These are phyloP conservation scores for Bungarus multicinctus DNA, from an alignment of 2,113 vertebrate genomes.

Conservation along the genomic window DNA sequence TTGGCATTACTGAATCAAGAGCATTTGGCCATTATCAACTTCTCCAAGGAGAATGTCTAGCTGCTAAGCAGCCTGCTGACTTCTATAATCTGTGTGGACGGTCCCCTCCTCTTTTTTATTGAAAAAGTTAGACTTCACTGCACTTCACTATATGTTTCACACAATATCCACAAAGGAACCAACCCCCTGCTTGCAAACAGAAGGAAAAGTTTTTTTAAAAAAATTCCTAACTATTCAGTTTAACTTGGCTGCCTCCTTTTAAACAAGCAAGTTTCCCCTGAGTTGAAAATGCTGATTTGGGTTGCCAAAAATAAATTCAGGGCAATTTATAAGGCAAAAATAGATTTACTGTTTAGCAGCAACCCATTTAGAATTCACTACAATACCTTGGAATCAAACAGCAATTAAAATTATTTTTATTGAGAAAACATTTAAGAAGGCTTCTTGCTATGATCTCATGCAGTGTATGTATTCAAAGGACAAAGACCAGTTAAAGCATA, in stretches of 20 bases:
- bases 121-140: conserved; percentile 45
- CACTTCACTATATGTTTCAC: conserved; percentile 52
- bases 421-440: conserved; percentile 45
- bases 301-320: conserved; percentile 55
- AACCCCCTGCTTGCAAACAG: conserved; percentile 45
- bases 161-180: conserved; percentile 48
- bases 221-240: conserved; percentile 45
- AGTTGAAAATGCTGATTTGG: conserved; percentile 1
- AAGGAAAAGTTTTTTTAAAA: conserved; percentile 35
- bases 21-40: conserved; percentile 9
- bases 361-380: conserved; percentile 30
- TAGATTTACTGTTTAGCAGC: conserved; percentile 35
- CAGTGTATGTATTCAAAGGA: conserved; percentile 1
- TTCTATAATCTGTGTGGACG: conserved; percentile 50
- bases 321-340: neutral
- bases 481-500: neutral
- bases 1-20: conserved; percentile 52
- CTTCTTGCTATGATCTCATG: conserved; percentile 26
- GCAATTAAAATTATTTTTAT: conserved; percentile 37
- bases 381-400: conserved; percentile 31
- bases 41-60: conserved; percentile 65
- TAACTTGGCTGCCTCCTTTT: conserved; percentile 48
- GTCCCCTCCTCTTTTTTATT: conserved; percentile 25
- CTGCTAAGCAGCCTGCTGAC: conserved; percentile 61
- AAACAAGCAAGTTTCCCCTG: conserved; percentile 43